A percentile compares a stretch with the other conserved stretches of the same genome.
phyloP scores from a whole-genome alignment of 2,797 vertebrate species.

The Gymnoscopelus microlampas region DNA sequence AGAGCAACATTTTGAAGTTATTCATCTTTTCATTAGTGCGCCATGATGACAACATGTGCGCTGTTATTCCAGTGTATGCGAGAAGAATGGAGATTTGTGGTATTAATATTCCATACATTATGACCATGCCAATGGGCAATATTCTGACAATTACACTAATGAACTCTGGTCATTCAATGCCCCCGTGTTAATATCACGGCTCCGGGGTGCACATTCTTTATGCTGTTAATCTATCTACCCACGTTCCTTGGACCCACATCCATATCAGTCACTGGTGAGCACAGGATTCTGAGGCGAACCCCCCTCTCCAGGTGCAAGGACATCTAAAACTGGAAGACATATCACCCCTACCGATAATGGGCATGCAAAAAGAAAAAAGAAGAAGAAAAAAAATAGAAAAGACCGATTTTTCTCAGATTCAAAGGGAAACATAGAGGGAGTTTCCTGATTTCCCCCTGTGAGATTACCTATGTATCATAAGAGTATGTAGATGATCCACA shows the following conservation, averaged over 20 bases:
- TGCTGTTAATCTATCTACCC: slow-evolving; percentile 61
- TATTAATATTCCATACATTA: slow-evolving; percentile 74
- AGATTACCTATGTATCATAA: slow-evolving; percentile 77
- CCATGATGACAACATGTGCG: slow-evolving; percentile 34
- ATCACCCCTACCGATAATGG: slow-evolving; percentile 71
- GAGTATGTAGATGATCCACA: slow-evolving; percentile 72
- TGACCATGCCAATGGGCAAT: slow-evolving; percentile 71
- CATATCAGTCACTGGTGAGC: slow-evolving; percentile 61
- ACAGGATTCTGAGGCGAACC: slow-evolving; percentile 7
- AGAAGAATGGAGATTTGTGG: slow-evolving; percentile 63
- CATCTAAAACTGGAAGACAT: slow-evolving; percentile 72
- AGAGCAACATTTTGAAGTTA: slow-evolving; percentile 49
- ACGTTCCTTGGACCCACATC: slow-evolving; percentile 48
- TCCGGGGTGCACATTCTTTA: slow-evolving; percentile 70
- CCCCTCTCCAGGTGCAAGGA: slow-evolving; percentile 64
- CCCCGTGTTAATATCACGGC: slow-evolving; percentile 70
- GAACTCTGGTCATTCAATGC: slow-evolving; percentile 66
- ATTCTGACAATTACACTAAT: slow-evolving; percentile 75
- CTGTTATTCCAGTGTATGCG: slow-evolving; percentile 34
- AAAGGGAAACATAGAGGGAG: slow-evolving; percentile 69
- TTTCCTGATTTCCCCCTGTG: slow-evolving; percentile 73
- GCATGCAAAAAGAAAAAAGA: slow-evolving; percentile 51
- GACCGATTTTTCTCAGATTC: slow-evolving; percentile 70
- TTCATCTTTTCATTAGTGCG: slow-evolving; percentile 56
- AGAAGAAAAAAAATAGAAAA: slow-evolving; percentile 9